Evolutionary conservation across 2,797 vertebrate genomes (phyloP).

Genomic region (Taenioides sp.): DNA sequence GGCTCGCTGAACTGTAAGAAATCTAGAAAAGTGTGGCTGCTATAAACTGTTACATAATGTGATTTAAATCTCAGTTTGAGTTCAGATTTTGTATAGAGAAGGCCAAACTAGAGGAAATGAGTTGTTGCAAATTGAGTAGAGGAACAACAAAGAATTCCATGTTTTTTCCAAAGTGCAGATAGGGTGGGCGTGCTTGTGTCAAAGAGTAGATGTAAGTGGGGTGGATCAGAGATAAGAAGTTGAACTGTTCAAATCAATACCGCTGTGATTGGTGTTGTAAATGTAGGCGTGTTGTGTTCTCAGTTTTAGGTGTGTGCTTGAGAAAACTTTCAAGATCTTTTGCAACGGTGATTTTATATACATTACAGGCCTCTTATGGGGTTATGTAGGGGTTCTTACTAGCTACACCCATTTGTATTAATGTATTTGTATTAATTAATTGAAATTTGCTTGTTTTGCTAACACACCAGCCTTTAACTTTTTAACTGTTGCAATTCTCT

Average conservation of each 20-base stretch:
- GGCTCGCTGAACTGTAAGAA: conserved; percentile 24
- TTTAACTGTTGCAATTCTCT: neutral
- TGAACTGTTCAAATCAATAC: conserved; percentile 4
- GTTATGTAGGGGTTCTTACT: neutral
- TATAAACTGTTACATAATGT: neutral
- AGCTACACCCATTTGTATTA: neutral
- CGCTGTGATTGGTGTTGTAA: conserved; percentile 3
- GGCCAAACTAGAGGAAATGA: neutral
- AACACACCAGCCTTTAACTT: neutral
- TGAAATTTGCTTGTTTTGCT: neutral
- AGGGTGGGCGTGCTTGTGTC: neutral
- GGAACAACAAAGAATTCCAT: neutral
- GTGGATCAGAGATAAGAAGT: conserved; percentile 8
- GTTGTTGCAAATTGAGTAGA: neutral
- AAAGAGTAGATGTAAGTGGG: neutral
- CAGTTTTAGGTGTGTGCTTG: conserved; percentile 3
- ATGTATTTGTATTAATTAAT: neutral
- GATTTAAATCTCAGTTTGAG: neutral
- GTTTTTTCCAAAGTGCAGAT: neutral
- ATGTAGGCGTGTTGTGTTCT: conserved; percentile 14
- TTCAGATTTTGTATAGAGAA: neutral
- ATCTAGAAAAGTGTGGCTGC: conserved; percentile 4
- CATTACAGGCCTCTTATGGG: neutral
- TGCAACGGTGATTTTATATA: neutral
- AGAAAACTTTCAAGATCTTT: neutral